phyloP scores from a whole-genome alignment of 1,140 invertebrate genomes.

The Bombus waltoni region DNA sequence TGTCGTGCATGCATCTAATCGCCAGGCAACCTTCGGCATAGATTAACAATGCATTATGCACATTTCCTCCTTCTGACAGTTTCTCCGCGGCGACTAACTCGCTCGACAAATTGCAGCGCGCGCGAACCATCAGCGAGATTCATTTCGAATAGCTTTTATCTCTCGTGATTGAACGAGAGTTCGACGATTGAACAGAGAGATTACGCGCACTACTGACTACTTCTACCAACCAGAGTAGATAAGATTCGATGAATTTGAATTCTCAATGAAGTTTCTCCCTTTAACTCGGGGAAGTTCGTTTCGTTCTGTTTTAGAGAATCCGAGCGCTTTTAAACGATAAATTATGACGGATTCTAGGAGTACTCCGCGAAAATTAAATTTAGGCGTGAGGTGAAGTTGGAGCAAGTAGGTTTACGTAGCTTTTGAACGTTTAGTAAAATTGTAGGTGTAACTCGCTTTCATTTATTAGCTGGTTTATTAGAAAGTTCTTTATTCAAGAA shows the following conservation, averaged over 20 bases:
- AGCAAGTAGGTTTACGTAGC: background rate
- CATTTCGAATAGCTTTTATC: background rate
- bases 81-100: background rate
- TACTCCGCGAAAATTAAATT: background rate
- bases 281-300: background rate
- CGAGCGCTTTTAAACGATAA: background rate
- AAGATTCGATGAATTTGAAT: background rate
- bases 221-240: background rate
- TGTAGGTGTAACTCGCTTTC: background rate
- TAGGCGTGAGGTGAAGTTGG: background rate
- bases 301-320: background rate
- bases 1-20: slow-evolving; percentile 48
- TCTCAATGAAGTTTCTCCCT: background rate
- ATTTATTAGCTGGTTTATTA: background rate
- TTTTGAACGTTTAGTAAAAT: too few species aligned
- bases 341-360: background rate
- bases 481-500: too few species aligned
- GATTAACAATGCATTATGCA: slow-evolving; percentile 51
- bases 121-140: background rate
- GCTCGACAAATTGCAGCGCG: slow-evolving; percentile 15
- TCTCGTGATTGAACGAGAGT: background rate
- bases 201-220: too few species aligned
- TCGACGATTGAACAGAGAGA: background rate
- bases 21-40: background rate
- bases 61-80: slow-evolving; percentile 4